Percentiles rank a stretch among this genome's conserved stretches.
Evolutionary conservation across 2,888 invertebrate species (phyloP).

Genomic region (Gastrophysa polygoni): DNA sequence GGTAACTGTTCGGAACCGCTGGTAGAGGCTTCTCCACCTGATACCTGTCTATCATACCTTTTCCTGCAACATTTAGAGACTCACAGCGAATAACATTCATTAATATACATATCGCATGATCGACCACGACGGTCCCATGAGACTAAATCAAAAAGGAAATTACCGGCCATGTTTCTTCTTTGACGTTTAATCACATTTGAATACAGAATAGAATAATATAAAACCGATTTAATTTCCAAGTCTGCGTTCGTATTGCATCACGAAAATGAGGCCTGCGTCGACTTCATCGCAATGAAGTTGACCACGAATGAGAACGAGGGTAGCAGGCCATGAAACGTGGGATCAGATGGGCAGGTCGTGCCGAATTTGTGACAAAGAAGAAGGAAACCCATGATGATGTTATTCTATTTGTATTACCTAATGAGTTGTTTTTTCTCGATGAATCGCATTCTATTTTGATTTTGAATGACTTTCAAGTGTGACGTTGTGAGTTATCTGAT

Average conservation of each 20-base stretch:
- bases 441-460: no score
- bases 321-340: no score
- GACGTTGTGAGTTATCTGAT: no score
- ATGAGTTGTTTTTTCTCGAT: no score
- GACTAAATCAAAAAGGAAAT: constrained; percentile 35
- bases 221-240: constrained; percentile 23
- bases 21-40: no score
- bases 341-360: no score
- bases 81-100: constrained; percentile 29
- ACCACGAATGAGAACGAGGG: not conserved
- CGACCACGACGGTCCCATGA: constrained; percentile 35
- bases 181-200: constrained; percentile 36
- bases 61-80: constrained; percentile 16
- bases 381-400: no score
- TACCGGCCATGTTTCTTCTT: constrained; percentile 35
- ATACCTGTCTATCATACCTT: not conserved
- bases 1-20: no score
- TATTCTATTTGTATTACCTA: no score
- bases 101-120: constrained; percentile 41
- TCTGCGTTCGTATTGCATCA: constrained; percentile 19
- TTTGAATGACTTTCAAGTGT: no score
- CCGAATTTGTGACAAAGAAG: no score
- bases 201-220: constrained; percentile 27
- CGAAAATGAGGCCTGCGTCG: constrained; percentile 24
- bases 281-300: constrained; percentile 22